These are phyloP conservation scores for Chelon auratus DNA, from an alignment of 2,797 vertebrate species.

Conservation along the genomic window DNA sequence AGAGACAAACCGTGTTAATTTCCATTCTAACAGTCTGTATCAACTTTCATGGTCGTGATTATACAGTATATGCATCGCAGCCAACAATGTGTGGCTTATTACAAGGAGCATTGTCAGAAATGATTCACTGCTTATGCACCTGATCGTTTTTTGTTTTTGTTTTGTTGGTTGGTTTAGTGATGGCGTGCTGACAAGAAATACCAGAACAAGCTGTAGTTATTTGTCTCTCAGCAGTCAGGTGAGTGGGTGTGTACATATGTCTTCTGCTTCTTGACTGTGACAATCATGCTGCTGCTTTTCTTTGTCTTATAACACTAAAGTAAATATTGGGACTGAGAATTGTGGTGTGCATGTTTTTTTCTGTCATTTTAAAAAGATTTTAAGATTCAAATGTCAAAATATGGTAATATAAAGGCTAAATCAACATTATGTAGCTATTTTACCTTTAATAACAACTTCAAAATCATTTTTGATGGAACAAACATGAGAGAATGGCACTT, in stretches of 20 bases:
- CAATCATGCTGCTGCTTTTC: not conserved
- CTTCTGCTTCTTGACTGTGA: not conserved
- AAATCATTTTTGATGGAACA: too few relatives aligned
- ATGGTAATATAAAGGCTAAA: not conserved
- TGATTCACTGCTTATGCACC: not conserved
- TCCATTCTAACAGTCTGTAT: conserved; percentile 19
- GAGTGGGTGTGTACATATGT: not conserved
- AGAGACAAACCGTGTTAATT: conserved; percentile 4
- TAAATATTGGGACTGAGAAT: not conserved
- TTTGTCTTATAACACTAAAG: not conserved
- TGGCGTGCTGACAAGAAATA: conserved; percentile 5
- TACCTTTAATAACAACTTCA: too few relatives aligned
- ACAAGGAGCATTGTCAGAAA: not conserved
- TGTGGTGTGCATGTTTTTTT: too few relatives aligned
- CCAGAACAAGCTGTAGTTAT: not conserved
- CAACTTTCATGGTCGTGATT: conserved; percentile 7
- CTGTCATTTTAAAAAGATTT: too few relatives aligned
- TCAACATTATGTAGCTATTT: too few relatives aligned
- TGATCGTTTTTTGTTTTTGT: not conserved
- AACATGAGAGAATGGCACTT: too few relatives aligned
- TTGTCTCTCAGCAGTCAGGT: not conserved
- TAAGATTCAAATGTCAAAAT: too few relatives aligned
- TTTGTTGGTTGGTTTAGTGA: too few relatives aligned
- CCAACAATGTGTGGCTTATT: not conserved
- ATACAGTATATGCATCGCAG: not conserved